phyloP scores from a whole-genome alignment of 2,113 vertebrate species.

The Turdus rufiventris region DNA sequence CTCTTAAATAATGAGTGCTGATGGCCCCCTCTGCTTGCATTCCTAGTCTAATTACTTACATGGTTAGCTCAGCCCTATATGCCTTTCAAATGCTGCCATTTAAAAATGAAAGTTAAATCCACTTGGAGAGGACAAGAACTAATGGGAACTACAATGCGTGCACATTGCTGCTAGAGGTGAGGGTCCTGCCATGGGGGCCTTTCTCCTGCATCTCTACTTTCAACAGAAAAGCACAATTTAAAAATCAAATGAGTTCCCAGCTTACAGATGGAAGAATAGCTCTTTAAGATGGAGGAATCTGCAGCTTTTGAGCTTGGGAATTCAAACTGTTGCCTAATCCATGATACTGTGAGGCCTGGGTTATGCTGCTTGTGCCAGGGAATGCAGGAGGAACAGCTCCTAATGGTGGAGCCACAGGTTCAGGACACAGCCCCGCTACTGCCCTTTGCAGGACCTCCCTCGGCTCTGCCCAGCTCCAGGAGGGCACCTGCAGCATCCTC shows the following conservation, averaged over 20 bases:
- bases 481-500: background rate
- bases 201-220: background rate
- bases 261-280: background rate
- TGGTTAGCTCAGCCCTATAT: conserved; percentile 48
- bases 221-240: background rate
- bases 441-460: background rate
- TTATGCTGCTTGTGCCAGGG: background rate
- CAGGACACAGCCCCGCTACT: accelerated
- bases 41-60: conserved; percentile 59
- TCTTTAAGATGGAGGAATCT: background rate
- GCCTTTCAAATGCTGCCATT: conserved; percentile 65
- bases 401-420: background rate
- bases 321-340: background rate
- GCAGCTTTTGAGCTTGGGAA: background rate
- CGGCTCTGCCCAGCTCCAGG: background rate
- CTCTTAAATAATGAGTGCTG: conserved; percentile 61
- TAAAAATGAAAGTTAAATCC: conserved; percentile 42
- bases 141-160: background rate
- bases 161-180: background rate
- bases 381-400: background rate
- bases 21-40: conserved; percentile 54
- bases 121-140: background rate
- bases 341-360: background rate
- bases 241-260: background rate
- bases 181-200: background rate